Base-by-base conservation (phyloP, 2,797 vertebrate species). In the Notolabrus celidotus region DNA sequence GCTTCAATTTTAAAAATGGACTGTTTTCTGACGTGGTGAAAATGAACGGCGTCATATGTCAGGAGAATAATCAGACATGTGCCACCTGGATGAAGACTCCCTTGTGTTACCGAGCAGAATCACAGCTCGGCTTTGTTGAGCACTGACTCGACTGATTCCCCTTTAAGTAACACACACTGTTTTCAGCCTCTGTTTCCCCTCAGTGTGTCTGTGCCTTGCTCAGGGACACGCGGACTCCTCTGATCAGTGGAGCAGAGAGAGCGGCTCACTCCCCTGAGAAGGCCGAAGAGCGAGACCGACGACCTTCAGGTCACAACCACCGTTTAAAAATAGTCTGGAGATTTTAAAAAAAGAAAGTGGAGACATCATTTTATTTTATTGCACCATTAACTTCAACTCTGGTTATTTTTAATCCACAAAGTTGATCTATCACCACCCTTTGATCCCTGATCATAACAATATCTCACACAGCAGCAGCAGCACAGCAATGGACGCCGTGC, bases 391-490 rank as follows among this genome's bases (percentile, higher is more conserved):
- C 10, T n/a, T n/a, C n/a, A n/a, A n/a, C n/a, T n/a, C n/a, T n/a
- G 14, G 34, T 36, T 2, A 3, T 46, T 46, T 15, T 23, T 4
- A 22, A 12, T 22, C 7, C 19, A 49, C 29, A 27, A 1, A 58
- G 61, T 9, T 39, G 20, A 61, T 56, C 34, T 17, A 10, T 34
- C 46, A 31, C 2, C 10, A 9, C 25, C 20, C 45, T 29, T 1
- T 15, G 33, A n/a, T 50, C 17, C 3, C 41, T 29, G 25, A 31
- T 80, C 20, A 67, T 51, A 80, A 84, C 71, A 74, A 86, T 66
- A 79, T 76, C 85, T 86, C 83, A 62, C 60, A 67, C 63, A 66
- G 78, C 63, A 34, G 45, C 46, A 57, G 33, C 33, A 29, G 29
- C n/a, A 49, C 20, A 74, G 51, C 68, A 68, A 14, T 17, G 31